A percentile compares a stretch with the other conserved stretches of the same genome.
Conservation (phyloP, 1,140 invertebrate genomes). For the Brachionus sp. region DNA sequence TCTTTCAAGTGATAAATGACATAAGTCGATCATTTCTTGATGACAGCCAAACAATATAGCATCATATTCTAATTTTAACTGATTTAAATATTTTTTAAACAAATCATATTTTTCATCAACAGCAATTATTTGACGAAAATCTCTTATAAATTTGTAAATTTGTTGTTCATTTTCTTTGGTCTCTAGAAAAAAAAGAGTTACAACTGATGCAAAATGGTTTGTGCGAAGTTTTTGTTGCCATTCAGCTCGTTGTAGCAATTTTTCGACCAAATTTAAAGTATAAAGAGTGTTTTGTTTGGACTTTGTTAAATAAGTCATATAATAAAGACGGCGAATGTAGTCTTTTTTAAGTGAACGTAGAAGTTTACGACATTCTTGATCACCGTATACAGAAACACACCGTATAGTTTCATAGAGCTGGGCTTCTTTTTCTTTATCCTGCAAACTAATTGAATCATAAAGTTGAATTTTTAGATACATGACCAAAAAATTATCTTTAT, state of each 20-base stretch:
- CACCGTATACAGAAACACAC: constrained; percentile 72
- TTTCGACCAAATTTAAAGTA: constrained; percentile 73
- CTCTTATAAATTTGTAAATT: constrained; percentile 66
- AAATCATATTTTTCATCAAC: constrained; percentile 57
- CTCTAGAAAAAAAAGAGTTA: constrained; percentile 24
- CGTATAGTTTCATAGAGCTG: constrained; percentile 80
- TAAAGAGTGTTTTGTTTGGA: constrained; percentile 76
- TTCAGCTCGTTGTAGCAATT: constrained; percentile 61
- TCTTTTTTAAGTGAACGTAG: constrained; percentile 75
- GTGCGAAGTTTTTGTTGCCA: constrained; percentile 50
- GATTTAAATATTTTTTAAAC: constrained; percentile 66
- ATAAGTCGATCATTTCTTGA: constrained; percentile 72
- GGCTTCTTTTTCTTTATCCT: constrained; percentile 74
- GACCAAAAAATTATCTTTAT: constrained; percentile 68
- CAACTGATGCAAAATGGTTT: constrained; percentile 8
- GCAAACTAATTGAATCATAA: constrained; percentile 80
- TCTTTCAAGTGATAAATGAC: constrained; percentile 62
- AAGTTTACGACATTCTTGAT: constrained; percentile 71
- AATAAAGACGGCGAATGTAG: constrained; percentile 72
- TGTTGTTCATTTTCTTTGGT: constrained; percentile 37
- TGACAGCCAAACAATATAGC: constrained; percentile 51
- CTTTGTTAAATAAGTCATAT: constrained; percentile 77
- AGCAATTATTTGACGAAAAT: constrained; percentile 69
- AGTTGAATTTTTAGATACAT: constrained; percentile 74
- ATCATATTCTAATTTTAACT: constrained; percentile 60